Evolutionary conservation across 2,113 vertebrate species (phyloP).

Genomic region (Dissostichus mawsoni): DNA sequence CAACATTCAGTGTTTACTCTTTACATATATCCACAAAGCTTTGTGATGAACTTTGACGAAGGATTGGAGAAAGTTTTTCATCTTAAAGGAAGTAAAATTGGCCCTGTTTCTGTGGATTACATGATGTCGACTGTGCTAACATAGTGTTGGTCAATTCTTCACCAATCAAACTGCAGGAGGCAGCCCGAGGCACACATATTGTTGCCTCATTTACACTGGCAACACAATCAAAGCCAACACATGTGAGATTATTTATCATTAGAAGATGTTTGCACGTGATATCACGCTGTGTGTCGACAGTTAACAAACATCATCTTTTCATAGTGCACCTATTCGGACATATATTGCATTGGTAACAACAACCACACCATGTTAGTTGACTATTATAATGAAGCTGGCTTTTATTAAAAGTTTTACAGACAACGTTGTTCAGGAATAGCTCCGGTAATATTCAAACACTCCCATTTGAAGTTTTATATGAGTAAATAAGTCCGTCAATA

Average conservation of each 20-base stretch:
- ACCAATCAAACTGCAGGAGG: constrained; percentile 35
- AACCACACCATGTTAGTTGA: background rate
- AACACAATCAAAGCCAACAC: constrained; percentile 25
- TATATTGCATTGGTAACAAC: background rate
- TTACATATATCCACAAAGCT: constrained; percentile 1
- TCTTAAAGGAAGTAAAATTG: background rate
- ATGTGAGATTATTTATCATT: constrained; percentile 1
- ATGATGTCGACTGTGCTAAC: constrained; percentile 1
- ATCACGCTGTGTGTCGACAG: constrained; percentile 30
- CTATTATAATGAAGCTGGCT: background rate
- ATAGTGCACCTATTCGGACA: constrained; percentile 10
- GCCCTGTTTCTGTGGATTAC: background rate
- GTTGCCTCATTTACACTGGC: constrained; percentile 4
- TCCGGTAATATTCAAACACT: background rate
- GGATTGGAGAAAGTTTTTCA: background rate
- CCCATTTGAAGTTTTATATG: background rate
- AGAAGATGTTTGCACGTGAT: constrained; percentile 7
- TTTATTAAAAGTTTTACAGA: constrained; percentile 3
- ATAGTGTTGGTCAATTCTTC: constrained; percentile 10
- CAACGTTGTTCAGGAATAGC: background rate
- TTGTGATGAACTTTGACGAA: background rate
- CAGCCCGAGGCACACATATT: constrained; percentile 37
- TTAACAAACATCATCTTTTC: constrained; percentile 2
- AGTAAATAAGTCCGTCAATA: background rate
- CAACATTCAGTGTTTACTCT: constrained; percentile 1